Percentiles rank a stretch among this genome's conserved stretches.
Conservation (phyloP, 2,113 vertebrate genomes). For the Himantopus leucocephalus region DNA sequence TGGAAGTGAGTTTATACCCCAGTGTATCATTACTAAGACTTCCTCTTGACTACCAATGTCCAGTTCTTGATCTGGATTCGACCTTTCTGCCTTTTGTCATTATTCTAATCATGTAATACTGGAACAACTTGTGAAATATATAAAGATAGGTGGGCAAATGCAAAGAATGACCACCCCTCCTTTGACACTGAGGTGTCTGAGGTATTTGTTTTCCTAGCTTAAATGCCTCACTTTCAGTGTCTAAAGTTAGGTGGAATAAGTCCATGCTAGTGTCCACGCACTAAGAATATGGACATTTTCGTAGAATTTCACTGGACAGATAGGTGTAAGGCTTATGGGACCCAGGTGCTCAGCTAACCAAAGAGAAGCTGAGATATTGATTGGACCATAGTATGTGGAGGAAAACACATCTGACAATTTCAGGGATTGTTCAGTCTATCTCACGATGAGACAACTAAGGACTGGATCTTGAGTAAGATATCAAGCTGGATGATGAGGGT, state of each 20-base stretch:
- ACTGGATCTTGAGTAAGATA: neutral
- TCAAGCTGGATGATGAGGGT: accelerated
- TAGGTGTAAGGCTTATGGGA: neutral
- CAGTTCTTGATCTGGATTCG: neutral
- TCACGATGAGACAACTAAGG: neutral
- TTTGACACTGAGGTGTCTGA: neutral
- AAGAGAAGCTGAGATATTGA: neutral
- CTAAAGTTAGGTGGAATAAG: neutral
- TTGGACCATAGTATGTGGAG: neutral
- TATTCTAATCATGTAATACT: neutral
- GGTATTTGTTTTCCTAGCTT: neutral
- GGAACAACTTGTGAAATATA: neutral
- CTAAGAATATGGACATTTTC: neutral
- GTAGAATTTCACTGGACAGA: neutral
- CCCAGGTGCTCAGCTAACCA: neutral
- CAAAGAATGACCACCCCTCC: neutral
- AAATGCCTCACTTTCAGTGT: neutral
- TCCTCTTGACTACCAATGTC: neutral
- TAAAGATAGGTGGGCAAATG: neutral
- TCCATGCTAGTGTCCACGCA: neutral
- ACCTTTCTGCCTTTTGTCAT: neutral
- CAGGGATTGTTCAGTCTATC: neutral
- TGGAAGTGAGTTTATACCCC: neutral
- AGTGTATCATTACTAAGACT: neutral
- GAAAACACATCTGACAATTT: neutral